Percentiles rank a stretch among this genome's conserved stretches.
These are phyloP conservation scores for Actinemys pallida DNA, from an alignment of 2,113 vertebrate genomes.

Conservation along the genomic window DNA sequence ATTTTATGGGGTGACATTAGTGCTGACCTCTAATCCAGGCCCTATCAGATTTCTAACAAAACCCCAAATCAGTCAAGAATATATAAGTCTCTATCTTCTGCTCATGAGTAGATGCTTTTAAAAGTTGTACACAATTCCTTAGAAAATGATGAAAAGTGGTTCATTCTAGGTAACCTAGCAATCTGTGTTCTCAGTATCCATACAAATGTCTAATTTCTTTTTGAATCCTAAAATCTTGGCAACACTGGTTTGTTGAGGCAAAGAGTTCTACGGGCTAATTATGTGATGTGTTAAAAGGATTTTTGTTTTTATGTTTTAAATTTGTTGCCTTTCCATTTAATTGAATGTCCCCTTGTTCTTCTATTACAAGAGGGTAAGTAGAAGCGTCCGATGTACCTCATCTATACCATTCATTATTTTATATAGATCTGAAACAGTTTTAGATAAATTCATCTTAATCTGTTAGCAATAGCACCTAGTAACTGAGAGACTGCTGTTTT, in stretches of 20 bases:
- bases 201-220: neutral
- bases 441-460: neutral
- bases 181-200: neutral
- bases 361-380: neutral
- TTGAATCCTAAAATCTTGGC: neutral
- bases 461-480: neutral
- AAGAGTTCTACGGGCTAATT: neutral
- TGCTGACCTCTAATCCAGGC: neutral
- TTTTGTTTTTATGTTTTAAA: neutral
- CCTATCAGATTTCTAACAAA: neutral
- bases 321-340: neutral
- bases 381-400: fast-evolving
- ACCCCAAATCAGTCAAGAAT: neutral
- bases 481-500: neutral
- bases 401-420: fast-evolving
- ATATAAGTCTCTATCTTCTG: neutral
- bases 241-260: neutral
- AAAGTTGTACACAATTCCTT: fast-evolving
- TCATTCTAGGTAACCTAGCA: neutral
- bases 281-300: neutral
- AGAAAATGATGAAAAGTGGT: neutral
- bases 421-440: neutral
- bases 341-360: neutral
- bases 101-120: neutral
- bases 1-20: neutral